Evolutionary conservation across 2,797 vertebrate species (phyloP).

Genomic region (Manis crassicaudata): DNA sequence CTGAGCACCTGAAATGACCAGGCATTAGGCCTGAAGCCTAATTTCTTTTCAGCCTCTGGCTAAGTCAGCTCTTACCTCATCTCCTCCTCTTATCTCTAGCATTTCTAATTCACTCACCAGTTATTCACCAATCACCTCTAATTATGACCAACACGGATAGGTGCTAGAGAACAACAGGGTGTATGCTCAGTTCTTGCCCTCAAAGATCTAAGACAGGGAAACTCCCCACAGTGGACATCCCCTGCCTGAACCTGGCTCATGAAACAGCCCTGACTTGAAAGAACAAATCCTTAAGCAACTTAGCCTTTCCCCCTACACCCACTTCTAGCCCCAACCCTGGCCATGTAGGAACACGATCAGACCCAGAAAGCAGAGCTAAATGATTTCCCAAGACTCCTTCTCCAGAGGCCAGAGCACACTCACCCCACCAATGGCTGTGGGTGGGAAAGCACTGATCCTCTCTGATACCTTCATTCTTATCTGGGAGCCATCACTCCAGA

Average conservation of each 20-base stretch:
- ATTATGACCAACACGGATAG: background rate
- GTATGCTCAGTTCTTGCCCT: background rate
- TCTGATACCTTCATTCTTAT: background rate
- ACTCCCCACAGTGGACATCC: background rate
- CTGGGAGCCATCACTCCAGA: background rate
- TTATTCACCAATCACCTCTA: background rate
- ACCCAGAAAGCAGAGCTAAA: background rate
- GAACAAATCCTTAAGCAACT: background rate
- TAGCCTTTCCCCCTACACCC: background rate
- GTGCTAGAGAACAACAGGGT: background rate
- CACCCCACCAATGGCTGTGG: background rate
- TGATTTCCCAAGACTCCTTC: background rate
- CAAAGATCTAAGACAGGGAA: background rate
- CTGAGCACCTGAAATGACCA: background rate
- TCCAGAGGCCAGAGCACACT: background rate
- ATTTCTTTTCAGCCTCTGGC: slow-evolving; percentile 2
- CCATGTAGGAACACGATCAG: background rate
- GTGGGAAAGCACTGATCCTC: background rate
- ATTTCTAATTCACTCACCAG: background rate
- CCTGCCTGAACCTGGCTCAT: background rate
- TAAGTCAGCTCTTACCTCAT: background rate
- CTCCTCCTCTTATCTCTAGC: background rate
- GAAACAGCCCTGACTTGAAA: background rate
- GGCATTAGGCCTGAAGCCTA: background rate
- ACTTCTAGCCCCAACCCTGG: background rate